Evolutionary conservation across 2,797 vertebrate genomes (phyloP).

Genomic region (Ctenopoma kingsleyae): DNA sequence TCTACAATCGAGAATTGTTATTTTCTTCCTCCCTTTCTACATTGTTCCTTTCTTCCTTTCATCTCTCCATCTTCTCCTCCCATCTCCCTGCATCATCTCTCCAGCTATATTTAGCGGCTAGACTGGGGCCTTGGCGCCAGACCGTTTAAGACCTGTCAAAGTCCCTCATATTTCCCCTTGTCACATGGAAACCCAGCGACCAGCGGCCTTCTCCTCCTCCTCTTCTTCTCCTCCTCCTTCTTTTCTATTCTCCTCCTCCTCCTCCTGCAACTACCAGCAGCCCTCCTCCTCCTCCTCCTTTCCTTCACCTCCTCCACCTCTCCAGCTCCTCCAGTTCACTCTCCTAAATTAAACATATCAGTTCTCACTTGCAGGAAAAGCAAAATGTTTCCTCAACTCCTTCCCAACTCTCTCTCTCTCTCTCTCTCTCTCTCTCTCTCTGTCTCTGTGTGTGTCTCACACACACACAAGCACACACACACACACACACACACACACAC

Average conservation of each 20-base stretch:
- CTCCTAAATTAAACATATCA: conserved; percentile 89
- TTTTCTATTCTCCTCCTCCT: conserved; percentile 26
- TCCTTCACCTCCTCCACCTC: conserved; percentile 47
- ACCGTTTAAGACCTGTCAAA: conserved; percentile 98
- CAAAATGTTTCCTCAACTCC: conserved; percentile 34
- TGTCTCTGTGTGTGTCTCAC: background rate
- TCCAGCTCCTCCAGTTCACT: conserved; percentile 45
- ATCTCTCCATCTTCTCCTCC: conserved; percentile 87
- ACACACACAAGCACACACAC: conserved; percentile 17
- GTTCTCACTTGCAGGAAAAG: conserved; percentile 82
- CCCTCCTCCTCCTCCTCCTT: conserved; percentile 33
- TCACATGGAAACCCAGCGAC: conserved; percentile 90
- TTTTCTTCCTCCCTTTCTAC: conserved; percentile 71
- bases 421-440: background rate
- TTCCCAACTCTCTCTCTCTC: background rate
- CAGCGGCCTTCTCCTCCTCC: conserved; percentile 74
- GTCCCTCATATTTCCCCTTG: conserved; percentile 95
- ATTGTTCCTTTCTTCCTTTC: conserved; percentile 80
- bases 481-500: conserved; percentile 17
- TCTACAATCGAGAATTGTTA: conserved; percentile 75
- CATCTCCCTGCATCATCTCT: conserved; percentile 90
- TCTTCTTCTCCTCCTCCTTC: conserved; percentile 39
- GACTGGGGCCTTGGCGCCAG: conserved; percentile 97
- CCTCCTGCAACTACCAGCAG: conserved; percentile 16
- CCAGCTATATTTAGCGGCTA: conserved; percentile 92